These are phyloP conservation scores for Saccopteryx bilineata DNA, from an alignment of 2,113 vertebrate genomes.

Conservation along the genomic window DNA sequence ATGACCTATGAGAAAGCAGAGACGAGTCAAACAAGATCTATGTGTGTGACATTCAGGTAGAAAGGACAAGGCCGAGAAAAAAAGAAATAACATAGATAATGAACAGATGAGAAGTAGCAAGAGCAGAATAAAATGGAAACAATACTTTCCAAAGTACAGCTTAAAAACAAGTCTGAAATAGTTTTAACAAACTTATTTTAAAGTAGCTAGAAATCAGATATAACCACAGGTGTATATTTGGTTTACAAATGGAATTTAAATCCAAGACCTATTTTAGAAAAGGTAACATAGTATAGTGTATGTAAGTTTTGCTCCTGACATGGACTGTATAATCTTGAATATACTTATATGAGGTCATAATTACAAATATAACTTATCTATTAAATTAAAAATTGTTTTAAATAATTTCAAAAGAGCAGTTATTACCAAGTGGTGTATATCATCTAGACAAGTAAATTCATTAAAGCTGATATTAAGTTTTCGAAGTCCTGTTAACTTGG, in stretches of 20 bases:
- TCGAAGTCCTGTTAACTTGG: constrained; percentile 86
- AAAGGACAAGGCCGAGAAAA: constrained; percentile 13
- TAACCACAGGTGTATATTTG: background rate
- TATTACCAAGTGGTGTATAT: constrained; percentile 91
- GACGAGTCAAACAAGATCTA: background rate
- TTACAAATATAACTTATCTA: constrained; percentile 34
- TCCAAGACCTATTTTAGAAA: constrained; percentile 25
- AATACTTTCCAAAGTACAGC: background rate
- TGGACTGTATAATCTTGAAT: constrained; percentile 24
- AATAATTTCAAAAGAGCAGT: constrained; percentile 43
- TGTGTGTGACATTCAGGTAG: background rate
- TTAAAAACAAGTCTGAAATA: background rate
- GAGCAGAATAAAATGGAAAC: constrained; percentile 35
- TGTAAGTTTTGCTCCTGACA: constrained; percentile 1
- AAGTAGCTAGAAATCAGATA: constrained; percentile 39
- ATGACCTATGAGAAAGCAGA: background rate
- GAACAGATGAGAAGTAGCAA: background rate
- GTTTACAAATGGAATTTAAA: constrained; percentile 48
- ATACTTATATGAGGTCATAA: constrained; percentile 13
- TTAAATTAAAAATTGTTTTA: constrained; percentile 39
- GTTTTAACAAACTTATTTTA: constrained; percentile 43
- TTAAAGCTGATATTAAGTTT: constrained; percentile 91
- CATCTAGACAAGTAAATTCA: constrained; percentile 91
- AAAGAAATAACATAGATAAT: constrained; percentile 14
- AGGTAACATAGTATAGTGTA: constrained; percentile 7